Evolutionary conservation across 64 coral and sea anemone genomes (phyloP).

Genomic region (Acropora yongei): DNA sequence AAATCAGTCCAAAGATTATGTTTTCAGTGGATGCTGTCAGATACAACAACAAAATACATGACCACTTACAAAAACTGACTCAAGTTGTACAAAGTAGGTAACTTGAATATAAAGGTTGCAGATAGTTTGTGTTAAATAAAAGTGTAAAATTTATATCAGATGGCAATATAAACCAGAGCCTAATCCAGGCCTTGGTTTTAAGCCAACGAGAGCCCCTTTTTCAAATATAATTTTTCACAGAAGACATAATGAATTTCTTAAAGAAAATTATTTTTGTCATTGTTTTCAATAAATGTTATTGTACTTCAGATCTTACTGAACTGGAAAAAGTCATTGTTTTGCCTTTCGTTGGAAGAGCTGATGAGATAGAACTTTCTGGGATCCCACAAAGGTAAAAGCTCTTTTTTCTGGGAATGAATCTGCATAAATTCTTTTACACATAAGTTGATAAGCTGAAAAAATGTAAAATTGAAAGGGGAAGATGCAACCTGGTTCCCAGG

Average conservation of each 20-base stretch:
- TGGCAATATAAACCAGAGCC: background rate
- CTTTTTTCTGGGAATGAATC: too few species aligned
- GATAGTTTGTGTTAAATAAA: too few species aligned
- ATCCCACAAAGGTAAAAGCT: constrained; percentile 80
- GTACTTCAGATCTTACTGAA: constrained; percentile 79
- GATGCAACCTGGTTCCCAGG: too few species aligned
- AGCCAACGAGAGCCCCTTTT: background rate
- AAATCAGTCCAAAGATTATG: constrained; percentile 93
- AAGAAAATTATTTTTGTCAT: background rate
- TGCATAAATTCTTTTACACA: too few species aligned
- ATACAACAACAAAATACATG: constrained; percentile 91
- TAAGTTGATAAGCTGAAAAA: too few species aligned
- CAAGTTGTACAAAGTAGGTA: constrained; percentile 84
- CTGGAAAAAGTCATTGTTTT: constrained; percentile 85
- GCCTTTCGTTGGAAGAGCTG: constrained; percentile 77
- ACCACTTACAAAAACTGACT: constrained; percentile 81
- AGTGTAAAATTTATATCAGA: background rate
- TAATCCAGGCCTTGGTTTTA: background rate
- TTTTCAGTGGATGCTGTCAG: constrained; percentile 97
- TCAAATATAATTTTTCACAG: background rate
- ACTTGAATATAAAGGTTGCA: background rate
- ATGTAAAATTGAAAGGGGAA: too few species aligned
- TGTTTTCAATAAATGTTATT: too few species aligned
- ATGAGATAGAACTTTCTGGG: constrained; percentile 68
- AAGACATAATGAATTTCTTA: background rate